Base-by-base conservation (phyloP, 1,140 invertebrate genomes). In the Oryctes rhinoceros region DNA sequence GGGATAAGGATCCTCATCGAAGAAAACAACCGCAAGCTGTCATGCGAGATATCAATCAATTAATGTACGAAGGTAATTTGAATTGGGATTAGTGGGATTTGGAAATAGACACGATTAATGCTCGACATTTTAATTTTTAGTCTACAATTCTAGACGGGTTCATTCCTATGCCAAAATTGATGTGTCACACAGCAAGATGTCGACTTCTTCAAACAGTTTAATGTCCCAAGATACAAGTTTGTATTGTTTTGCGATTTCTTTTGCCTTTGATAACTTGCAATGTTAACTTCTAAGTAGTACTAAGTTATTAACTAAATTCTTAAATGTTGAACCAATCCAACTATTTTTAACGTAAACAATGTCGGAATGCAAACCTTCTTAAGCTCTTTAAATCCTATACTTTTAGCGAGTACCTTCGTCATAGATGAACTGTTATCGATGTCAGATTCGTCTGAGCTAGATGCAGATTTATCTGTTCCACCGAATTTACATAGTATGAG, bases 41-140 rank as follows among this genome's bases (percentile, higher is more conserved):
- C 81, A 93, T 95, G 91, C 90, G 95, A 88, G 94, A 96, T 88
- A 92, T 96, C 67, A 94, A 95, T 88, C 93, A 95, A 87, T 92
- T 95, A 84, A 87, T 94, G 44, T 94, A 95, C 85, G 91, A 94
- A 89, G 91, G 93, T 90, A 88, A 82, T 37, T 79, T 44, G 35
- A 82, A 39, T 79, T 44, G 35, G 4, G 5, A 35, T 0, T 10
- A 44, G 5, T 10, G 35, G 6, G 15, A 39, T 47, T 47, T 44
- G 0, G 18, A 59, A 53, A 2, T 18, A 59, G 5, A n/a, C 2
- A 47, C 30, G 4, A 4, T 79, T 11, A 49, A 67, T 81, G 13
- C 13, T 59, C 6, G 37, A 76, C 80, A 76, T 18, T 75, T 84
- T 84, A 77, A 81, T 84, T 87, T 88, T 18, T 77, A 91, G 90